Base-by-base conservation (phyloP, 2,888 invertebrate genomes). In the Chalcis sispes region DNA sequence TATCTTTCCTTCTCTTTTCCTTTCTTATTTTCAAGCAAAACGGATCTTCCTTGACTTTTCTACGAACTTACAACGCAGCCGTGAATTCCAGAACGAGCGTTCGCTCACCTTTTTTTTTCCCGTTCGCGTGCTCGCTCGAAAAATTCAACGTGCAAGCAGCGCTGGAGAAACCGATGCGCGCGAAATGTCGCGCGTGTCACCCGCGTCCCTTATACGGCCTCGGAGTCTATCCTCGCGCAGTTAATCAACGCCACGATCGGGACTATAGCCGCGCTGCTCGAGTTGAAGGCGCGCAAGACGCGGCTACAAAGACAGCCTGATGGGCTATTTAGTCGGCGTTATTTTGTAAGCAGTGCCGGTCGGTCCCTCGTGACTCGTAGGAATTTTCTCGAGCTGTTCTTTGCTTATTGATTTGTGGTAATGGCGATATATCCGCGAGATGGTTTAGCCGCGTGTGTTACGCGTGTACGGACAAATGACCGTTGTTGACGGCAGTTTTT, bases 161-260 rank as follows among this genome's bases (percentile, higher is more conserved):
- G 32, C 56, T 4, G 23, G 20, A 46, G 46, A 46, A 23, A 50
- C 7, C 18, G 50, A 27, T 29, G 15, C 15, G 13, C 59, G 56
- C 56, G 48, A 13, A 29, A 48, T 40, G 61, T 61, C 62, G 46
- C 46, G 18, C 18, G 36, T 20, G 59, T 32, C 59, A 36, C 5
- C 36, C 59, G 36, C 59, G 29, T 79, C 65, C 75, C 72, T 77
- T 70, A 77, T 65, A 78, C 48, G 77, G 77, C 46, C 23, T 1
- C 0, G 79, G 81, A 83, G 83, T 84, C 85, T 86, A 83, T 82
- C 82, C 76, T 29, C 62, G 23, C 18, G 83, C 82, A 85, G 85
- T 86, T 86, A 83, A 86, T 86, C 85, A 86, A 86, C 85, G 86
- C 84, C 85, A 85, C 78, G 10, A 36, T n/a, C n/a, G n/a, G n/a